Percentiles rank a stretch among this genome's conserved stretches.
phyloP scores from a whole-genome alignment of 2,888 invertebrate species.

The Diarsia brunnea region DNA sequence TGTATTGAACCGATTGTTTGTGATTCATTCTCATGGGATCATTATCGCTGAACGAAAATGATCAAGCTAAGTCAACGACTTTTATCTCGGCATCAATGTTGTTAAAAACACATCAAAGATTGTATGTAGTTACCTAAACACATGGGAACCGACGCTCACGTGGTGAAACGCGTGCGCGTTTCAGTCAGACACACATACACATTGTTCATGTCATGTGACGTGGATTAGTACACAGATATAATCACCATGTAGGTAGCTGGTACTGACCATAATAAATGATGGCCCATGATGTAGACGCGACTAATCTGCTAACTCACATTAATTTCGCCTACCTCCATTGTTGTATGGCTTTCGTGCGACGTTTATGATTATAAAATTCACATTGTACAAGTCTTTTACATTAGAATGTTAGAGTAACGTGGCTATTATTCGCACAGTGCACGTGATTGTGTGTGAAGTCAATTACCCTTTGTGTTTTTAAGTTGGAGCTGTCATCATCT shows the following conservation, averaged over 20 bases:
- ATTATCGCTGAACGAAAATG: background rate
- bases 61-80: slow-evolving; percentile 7
- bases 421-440: slow-evolving; percentile 26
- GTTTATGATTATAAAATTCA: slow-evolving; percentile 5
- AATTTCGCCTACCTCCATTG: slow-evolving; percentile 31
- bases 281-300: background rate
- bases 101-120: slow-evolving; percentile 19
- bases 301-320: slow-evolving; percentile 31
- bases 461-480: slow-evolving; percentile 32
- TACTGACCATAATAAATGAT: background rate
- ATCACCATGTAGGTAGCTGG: slow-evolving; percentile 9
- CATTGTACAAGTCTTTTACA: slow-evolving; percentile 35
- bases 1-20: background rate
- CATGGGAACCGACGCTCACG: slow-evolving; percentile 30
- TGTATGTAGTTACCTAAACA: slow-evolving; percentile 4
- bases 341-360: slow-evolving; percentile 14
- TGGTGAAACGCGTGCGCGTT: slow-evolving; percentile 21
- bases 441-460: slow-evolving; percentile 23
- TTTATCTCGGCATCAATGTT: background rate
- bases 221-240: slow-evolving; percentile 29
- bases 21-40: background rate
- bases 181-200: slow-evolving; percentile 1
- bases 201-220: background rate
- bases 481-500: background rate
- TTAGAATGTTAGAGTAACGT: slow-evolving; percentile 18